Evolutionary conservation across 2,888 invertebrate species (phyloP), one percentile per base, ranked within the genome.

Genomic region (Acronicta leporina): DNA sequence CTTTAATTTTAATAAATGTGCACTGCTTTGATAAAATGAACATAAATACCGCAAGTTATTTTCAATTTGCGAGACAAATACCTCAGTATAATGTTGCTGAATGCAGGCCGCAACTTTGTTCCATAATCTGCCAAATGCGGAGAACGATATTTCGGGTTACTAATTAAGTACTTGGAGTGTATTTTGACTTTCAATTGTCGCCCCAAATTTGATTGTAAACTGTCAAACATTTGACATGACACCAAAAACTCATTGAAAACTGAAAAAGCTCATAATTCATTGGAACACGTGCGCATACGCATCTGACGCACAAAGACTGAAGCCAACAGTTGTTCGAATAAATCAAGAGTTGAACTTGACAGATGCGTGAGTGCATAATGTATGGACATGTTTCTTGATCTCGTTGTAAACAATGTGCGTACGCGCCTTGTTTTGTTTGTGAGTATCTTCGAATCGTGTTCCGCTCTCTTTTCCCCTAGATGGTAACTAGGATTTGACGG

Each of bases 271-370:
- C 51, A 46, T 59, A 59, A 62, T 50, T 60, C 54, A 64, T 47
- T 33, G 45, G 30, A 38, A 44, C 46, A 60, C 45, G 53, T 66
- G 77, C 61, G 58, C 30, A 6, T n/a, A 41, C 63, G 63, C 68
- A 67, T 53, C 27, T 77, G 77, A 77, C 79, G 70, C 76, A 78
- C 64, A 78, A 78, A 76, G 74, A 67, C 68, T 51, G 51, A 43
- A 65, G 50, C 57, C 52, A 71, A 69, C 86, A 85, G 75, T 85
- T 84, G 87, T 63, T 60, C 71, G 63, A 72, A 87, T 91, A 87
- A 89, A 90, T 91, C 87, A 87, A 77, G 80, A 75, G 75, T 80
- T 38, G 79, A 86, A 86, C 87, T 86, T 88, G 87, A 86, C 86
- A 84, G 84, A 54, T 48, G 80, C 78, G 79, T 79, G 50, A 61